phyloP scores from a whole-genome alignment of 2,797 vertebrate genomes.

The Hylomyscus alleni region DNA sequence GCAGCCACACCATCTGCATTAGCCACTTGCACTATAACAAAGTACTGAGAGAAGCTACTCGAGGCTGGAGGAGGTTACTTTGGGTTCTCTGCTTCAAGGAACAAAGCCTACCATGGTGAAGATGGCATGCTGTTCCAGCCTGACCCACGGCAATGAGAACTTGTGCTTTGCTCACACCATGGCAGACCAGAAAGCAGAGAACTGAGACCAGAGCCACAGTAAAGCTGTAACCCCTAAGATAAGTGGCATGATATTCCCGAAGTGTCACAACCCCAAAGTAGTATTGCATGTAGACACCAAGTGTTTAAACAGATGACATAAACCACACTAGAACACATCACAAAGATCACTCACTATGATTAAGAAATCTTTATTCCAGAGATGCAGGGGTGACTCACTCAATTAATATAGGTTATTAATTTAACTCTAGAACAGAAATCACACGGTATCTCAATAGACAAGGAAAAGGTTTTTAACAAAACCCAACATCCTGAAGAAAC shows the following conservation, averaged over 20 bases:
- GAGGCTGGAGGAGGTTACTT: neutral
- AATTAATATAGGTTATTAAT: neutral
- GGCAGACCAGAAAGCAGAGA: neutral
- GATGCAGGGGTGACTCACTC: neutral
- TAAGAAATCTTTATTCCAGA: neutral
- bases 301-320: neutral
- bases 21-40: neutral
- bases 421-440: neutral
- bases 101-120: neutral
- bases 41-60: neutral
- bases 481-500: neutral
- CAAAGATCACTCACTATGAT: neutral
- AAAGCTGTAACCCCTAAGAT: neutral
- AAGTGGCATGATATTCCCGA: neutral
- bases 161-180: neutral
- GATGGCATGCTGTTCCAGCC: neutral
- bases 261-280: neutral
- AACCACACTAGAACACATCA: neutral
- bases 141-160: neutral
- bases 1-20: neutral
- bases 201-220: neutral
- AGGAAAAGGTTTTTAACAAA: neutral
- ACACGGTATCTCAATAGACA: neutral
- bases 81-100: neutral
- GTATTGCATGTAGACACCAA: neutral